phyloP scores from a whole-genome alignment of 2,113 vertebrate genomes.

The Cairina moschata region DNA sequence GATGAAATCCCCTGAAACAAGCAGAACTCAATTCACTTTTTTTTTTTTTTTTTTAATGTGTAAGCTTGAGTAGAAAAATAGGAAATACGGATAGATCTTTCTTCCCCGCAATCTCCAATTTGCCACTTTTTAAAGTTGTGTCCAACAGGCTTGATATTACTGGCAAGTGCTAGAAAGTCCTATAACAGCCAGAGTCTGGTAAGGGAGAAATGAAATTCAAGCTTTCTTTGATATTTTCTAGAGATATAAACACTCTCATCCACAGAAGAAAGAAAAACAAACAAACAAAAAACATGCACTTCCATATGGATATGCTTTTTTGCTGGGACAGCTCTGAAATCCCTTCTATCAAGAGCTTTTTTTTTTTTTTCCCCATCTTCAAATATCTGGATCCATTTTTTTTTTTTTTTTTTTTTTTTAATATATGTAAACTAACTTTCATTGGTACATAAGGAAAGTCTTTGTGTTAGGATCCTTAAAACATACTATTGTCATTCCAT shows the following conservation, averaged over 20 bases:
- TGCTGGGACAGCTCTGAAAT: not conserved
- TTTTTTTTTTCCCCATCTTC: not conserved
- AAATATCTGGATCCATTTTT: not conserved
- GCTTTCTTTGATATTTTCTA: not conserved
- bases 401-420: not conserved
- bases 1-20: not conserved
- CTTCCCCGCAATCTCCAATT: not conserved
- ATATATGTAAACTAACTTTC: not conserved
- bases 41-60: too few species aligned
- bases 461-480: not conserved
- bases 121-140: not conserved
- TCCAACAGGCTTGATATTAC: not conserved
- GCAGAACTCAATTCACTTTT: not conserved
- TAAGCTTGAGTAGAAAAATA: not conserved
- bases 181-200: not conserved
- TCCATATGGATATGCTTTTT: not conserved
- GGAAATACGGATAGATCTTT: not conserved
- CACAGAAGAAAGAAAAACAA: not conserved
- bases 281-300: not conserved
- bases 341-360: not conserved
- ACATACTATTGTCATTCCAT: not conserved
- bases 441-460: not conserved
- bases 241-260: not conserved
- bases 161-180: not conserved
- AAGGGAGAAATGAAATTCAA: not conserved